Evolutionary conservation across 2,797 vertebrate genomes (phyloP).

Genomic region (Spinus pinus): DNA sequence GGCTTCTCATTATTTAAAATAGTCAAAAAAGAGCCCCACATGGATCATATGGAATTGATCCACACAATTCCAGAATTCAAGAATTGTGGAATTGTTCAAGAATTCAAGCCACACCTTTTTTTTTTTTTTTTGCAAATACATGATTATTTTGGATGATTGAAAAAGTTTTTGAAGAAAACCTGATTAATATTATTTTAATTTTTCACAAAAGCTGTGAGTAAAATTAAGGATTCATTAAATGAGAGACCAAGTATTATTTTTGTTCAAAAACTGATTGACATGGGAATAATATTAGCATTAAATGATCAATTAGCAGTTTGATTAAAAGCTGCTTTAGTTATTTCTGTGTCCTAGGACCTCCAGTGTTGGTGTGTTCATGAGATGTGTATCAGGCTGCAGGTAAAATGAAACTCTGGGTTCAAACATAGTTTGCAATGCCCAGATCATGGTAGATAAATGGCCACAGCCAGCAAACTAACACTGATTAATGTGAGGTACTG

Average conservation of each 20-base stretch:
- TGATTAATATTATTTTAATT: neutral
- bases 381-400: neutral
- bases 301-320: neutral
- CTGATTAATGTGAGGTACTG: neutral
- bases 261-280: neutral
- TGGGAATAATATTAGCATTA: neutral
- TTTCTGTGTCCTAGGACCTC: neutral
- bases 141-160: neutral
- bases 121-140: neutral
- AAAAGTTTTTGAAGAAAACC: neutral
- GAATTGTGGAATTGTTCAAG: too few species aligned
- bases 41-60: rapidly evolving
- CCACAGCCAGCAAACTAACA: neutral
- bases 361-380: neutral
- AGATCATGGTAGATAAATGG: neutral
- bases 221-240: neutral
- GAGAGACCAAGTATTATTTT: neutral
- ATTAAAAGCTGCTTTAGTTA: neutral
- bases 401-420: neutral
- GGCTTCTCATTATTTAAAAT: neutral
- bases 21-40: rapidly evolving
- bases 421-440: neutral
- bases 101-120: neutral
- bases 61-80: too few species aligned
- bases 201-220: neutral